phyloP scores from a whole-genome alignment of 2,113 vertebrate genomes.

The Circaetus gallicus region DNA sequence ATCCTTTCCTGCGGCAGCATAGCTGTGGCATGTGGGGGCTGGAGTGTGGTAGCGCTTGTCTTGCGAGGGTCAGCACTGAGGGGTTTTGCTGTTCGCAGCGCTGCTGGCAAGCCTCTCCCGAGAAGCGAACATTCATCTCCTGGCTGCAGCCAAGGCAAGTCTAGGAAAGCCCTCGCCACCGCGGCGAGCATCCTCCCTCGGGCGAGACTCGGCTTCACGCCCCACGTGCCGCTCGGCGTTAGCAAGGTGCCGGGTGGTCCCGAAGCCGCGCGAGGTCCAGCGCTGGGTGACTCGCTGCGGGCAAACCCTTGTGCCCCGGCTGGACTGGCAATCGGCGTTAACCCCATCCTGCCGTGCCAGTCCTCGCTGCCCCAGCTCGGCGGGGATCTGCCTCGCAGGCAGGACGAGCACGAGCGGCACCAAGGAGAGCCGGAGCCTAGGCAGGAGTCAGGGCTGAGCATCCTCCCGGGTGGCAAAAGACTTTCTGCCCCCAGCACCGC shows the following conservation, averaged over 20 bases:
- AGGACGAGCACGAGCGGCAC: rapidly evolving
- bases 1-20: not conserved
- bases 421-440: not conserved
- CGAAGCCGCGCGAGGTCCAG: rapidly evolving
- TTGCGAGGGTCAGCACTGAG: rapidly evolving
- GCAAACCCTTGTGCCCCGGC: not conserved
- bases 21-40: not conserved
- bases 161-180: not conserved
- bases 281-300: rapidly evolving
- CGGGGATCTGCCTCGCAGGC: rapidly evolving
- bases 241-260: not conserved
- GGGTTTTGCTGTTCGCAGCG: not conserved
- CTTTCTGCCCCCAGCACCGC: rapidly evolving
- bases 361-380: not conserved
- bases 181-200: rapidly evolving
- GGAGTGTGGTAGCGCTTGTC: not conserved
- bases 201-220: rapidly evolving
- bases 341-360: not conserved
- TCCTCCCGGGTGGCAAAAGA: rapidly evolving
- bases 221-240: rapidly evolving
- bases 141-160: not conserved
- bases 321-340: rapidly evolving
- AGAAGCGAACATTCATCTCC: not conserved
- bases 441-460: not conserved
- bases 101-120: not conserved